Conservation (phyloP, 2,797 vertebrate species). For the Falco concolor region DNA sequence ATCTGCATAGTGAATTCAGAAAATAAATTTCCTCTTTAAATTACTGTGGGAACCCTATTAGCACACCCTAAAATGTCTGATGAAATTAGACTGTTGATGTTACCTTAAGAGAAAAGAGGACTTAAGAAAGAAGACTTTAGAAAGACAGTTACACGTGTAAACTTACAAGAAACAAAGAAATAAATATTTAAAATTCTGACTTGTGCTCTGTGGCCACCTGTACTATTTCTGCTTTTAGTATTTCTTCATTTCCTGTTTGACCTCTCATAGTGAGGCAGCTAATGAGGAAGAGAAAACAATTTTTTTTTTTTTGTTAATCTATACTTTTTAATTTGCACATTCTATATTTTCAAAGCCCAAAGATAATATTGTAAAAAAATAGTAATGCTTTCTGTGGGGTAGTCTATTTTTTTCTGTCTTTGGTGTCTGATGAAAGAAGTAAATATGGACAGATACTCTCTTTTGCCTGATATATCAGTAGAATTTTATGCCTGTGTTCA, state of each 20-base stretch:
- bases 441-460: not conserved
- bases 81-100: not conserved
- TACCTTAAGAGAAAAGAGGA: not conserved
- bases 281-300: accelerated
- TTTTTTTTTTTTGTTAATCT: not conserved
- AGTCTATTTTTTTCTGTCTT: not conserved
- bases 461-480: not conserved
- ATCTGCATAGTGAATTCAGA: not conserved
- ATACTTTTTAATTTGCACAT: not conserved
- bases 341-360: not conserved
- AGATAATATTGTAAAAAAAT: not conserved
- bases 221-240: not conserved
- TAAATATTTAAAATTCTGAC: not conserved
- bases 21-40: not conserved
- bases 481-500: not conserved
- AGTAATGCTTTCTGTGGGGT: not conserved
- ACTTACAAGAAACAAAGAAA: not conserved
- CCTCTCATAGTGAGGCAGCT: not conserved
- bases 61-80: not conserved
- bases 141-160: not conserved
- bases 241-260: not conserved
- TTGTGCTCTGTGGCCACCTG: not conserved
- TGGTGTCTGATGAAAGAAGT: not conserved
- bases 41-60: not conserved
- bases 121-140: not conserved